phyloP scores from a whole-genome alignment of 2,888 invertebrate genomes.

The Standfussiana lucernea region DNA sequence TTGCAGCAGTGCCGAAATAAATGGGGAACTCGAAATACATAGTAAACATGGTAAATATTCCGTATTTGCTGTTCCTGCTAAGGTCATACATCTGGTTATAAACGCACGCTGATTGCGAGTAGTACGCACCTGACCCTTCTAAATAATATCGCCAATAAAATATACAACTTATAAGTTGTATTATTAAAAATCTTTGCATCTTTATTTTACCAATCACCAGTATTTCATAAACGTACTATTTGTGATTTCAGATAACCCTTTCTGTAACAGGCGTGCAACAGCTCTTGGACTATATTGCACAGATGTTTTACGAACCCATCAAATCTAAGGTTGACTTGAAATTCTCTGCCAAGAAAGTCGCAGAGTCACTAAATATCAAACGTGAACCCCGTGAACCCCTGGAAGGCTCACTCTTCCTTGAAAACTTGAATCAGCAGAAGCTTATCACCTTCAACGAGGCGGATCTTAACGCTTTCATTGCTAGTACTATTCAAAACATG shows the following conservation, averaged over 20 bases:
- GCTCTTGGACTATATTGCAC: constrained; percentile 74
- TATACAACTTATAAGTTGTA: too few relatives aligned
- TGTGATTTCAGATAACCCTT: constrained; percentile 73
- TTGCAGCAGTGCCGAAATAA: too few relatives aligned
- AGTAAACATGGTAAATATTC: too few relatives aligned
- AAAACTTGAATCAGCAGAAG: constrained; percentile 84
- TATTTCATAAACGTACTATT: too few relatives aligned
- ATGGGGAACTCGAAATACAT: too few relatives aligned
- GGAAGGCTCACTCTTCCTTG: constrained; percentile 89
- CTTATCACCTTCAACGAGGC: constrained; percentile 90
- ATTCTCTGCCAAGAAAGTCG: constrained; percentile 90
- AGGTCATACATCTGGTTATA: too few relatives aligned
- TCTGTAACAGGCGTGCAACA: constrained; percentile 82
- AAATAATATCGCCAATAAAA: too few relatives aligned
- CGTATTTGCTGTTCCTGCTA: too few relatives aligned
- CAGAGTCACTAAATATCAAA: constrained; percentile 90
- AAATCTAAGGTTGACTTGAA: constrained; percentile 76
- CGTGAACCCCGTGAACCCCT: constrained; percentile 88
- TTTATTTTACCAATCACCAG: too few relatives aligned
- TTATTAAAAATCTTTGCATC: too few relatives aligned
- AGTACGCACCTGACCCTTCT: too few relatives aligned
- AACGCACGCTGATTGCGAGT: too few relatives aligned
- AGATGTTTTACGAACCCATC: constrained; percentile 57
- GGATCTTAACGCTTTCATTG: constrained; percentile 87
- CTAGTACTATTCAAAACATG: constrained; percentile 79